Evolutionary conservation across 2,888 invertebrate species (phyloP).

Genomic region (Chrysodeixis includens): DNA sequence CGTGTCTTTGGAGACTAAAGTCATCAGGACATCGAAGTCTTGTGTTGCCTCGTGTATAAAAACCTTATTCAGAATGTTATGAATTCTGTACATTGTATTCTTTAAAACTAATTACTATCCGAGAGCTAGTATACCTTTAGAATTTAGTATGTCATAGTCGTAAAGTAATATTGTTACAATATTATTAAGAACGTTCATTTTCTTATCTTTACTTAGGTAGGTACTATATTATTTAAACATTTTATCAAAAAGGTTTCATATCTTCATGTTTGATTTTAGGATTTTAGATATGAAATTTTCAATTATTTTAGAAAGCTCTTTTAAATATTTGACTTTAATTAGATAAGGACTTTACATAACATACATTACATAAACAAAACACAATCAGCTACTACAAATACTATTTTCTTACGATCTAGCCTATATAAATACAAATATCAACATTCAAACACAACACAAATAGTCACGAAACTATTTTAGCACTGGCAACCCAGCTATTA

Average conservation of each 20-base stretch:
- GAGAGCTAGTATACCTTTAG: constrained; percentile 23
- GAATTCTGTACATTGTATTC: constrained; percentile 14
- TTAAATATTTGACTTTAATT: too few relatives aligned
- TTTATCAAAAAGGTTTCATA: too few relatives aligned
- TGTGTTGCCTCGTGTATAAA: not conserved
- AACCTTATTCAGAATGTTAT: not conserved
- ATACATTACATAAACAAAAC: too few relatives aligned
- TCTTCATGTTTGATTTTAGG: too few relatives aligned
- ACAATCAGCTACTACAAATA: not conserved
- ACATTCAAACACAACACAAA: not conserved
- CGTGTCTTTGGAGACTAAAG: too few relatives aligned
- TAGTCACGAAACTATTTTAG: constrained; percentile 15
- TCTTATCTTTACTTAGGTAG: constrained; percentile 1
- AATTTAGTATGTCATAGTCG: not conserved
- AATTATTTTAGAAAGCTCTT: too few relatives aligned
- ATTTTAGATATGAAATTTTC: too few relatives aligned
- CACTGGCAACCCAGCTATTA: constrained; percentile 37
- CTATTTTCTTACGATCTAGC: not conserved
- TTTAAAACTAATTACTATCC: not conserved
- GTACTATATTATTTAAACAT: too few relatives aligned
- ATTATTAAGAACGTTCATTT: not conserved
- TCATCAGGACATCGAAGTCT: not conserved
- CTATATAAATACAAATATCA: not conserved
- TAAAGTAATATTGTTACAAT: not conserved
- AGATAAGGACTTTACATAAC: too few relatives aligned